phyloP scores from a whole-genome alignment of 1,140 invertebrate genomes.

The Anastrepha ludens region DNA sequence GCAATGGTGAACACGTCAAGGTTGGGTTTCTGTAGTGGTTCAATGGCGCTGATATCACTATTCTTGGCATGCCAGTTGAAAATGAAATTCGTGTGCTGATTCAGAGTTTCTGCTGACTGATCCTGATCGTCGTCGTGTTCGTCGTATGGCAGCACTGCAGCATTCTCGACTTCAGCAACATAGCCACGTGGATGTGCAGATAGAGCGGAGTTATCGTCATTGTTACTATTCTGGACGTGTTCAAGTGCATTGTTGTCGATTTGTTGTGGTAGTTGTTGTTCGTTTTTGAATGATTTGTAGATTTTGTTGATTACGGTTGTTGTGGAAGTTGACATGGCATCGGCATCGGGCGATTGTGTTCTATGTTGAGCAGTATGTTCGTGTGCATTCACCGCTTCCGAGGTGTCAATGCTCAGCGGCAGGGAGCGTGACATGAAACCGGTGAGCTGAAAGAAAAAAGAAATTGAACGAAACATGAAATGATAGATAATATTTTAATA shows the following conservation, averaged over 20 bases:
- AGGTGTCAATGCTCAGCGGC: conserved; percentile 68
- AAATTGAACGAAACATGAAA: background rate
- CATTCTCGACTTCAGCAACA: conserved; percentile 19
- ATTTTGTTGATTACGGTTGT: background rate
- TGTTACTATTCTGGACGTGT: conserved; percentile 41
- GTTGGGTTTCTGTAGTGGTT: conserved; percentile 71
- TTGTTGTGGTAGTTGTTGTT: background rate
- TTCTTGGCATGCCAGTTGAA: conserved; percentile 59
- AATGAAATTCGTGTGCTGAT: conserved; percentile 57
- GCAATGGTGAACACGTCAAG: conserved; percentile 61
- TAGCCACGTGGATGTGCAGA: background rate
- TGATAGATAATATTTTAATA: too few relatives aligned
- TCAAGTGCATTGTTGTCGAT: conserved; percentile 3
- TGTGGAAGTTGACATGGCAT: background rate
- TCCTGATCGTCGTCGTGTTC: conserved; percentile 39
- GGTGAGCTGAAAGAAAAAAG: conserved; percentile 63
- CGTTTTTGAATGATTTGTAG: background rate
- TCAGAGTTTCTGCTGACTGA: conserved; percentile 55
- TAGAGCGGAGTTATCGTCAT: conserved; percentile 13
- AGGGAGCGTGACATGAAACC: conserved; percentile 70
- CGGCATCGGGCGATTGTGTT: background rate
- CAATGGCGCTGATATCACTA: conserved; percentile 61
- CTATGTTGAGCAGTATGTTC: conserved; percentile 36
- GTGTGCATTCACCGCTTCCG: conserved; percentile 56
- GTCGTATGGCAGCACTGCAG: conserved; percentile 54